A percentile compares a stretch with the other conserved stretches of the same genome.
Conservation (phyloP, 2,888 invertebrate genomes). For the Prionchulus punctatus region DNA sequence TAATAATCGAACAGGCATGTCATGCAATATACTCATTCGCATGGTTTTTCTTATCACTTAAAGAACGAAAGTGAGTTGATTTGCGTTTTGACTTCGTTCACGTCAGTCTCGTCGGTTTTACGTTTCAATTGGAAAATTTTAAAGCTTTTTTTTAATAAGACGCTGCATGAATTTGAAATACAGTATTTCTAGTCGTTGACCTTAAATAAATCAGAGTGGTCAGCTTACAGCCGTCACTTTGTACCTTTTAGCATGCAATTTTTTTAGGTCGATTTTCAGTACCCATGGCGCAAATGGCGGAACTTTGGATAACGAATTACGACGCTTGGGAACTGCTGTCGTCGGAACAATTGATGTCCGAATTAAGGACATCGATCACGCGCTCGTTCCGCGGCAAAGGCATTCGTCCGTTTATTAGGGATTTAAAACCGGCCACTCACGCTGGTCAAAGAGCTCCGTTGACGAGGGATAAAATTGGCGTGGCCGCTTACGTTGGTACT, state of each 20-base stretch:
- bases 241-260: not conserved
- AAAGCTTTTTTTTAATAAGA: too few relatives aligned
- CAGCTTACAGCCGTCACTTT: not conserved
- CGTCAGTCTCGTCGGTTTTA: too few relatives aligned
- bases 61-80: too few relatives aligned
- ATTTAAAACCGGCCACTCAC: not conserved
- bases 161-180: too few relatives aligned
- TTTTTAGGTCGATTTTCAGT: not conserved
- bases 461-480: not conserved
- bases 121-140: too few relatives aligned
- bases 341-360: not conserved
- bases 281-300: not conserved
- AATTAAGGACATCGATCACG: not conserved
- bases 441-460: too few relatives aligned
- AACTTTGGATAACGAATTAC: constrained; percentile 1
- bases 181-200: too few relatives aligned
- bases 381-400: not conserved
- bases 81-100: too few relatives aligned
- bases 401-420: not conserved
- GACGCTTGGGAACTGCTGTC: not conserved
- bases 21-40: too few relatives aligned
- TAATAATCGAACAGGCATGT: too few relatives aligned
- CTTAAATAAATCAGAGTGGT: too few relatives aligned
- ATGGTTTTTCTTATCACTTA: too few relatives aligned
- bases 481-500: not conserved